A percentile compares a stretch with the other conserved stretches of the same genome.
Evolutionary conservation across 2,113 vertebrate species (phyloP).

Genomic region (rabbit (Oryctolagus cuniculus)): DNA sequence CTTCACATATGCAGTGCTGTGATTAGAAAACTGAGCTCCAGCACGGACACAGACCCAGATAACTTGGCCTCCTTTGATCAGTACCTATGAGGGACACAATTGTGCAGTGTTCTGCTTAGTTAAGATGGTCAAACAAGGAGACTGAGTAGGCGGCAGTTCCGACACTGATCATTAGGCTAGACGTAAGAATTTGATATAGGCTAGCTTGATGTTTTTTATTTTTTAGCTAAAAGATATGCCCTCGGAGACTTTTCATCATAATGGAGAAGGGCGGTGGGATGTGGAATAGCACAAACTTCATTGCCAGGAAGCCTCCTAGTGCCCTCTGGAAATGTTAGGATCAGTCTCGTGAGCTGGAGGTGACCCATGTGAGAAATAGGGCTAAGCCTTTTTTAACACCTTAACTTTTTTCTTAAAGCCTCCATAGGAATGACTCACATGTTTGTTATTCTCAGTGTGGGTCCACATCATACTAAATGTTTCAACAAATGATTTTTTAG

Average conservation of each 20-base stretch:
- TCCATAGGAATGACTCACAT: constrained; percentile 18
- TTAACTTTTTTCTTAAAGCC: background rate
- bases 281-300: background rate
- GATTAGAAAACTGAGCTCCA: constrained; percentile 36
- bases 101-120: constrained; percentile 35
- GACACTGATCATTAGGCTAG: constrained; percentile 45
- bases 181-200: background rate
- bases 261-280: background rate
- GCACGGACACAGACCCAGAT: background rate
- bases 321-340: background rate
- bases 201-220: background rate
- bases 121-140: constrained; percentile 53
- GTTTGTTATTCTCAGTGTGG: constrained; percentile 47
- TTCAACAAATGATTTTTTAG: constrained; percentile 63
- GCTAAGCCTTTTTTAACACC: background rate
- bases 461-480: constrained; percentile 19
- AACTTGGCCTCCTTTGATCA: constrained; percentile 39
- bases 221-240: background rate
- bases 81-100: constrained; percentile 25
- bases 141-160: background rate
- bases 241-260: constrained; percentile 1
- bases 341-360: background rate
- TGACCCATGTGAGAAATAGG: background rate
- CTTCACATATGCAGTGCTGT: constrained; percentile 34
- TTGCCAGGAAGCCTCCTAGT: background rate